A percentile compares a stretch with the other conserved stretches of the same genome.
phyloP scores from a whole-genome alignment of 2,797 vertebrate species.

The Threskiornis aethiopicus region DNA sequence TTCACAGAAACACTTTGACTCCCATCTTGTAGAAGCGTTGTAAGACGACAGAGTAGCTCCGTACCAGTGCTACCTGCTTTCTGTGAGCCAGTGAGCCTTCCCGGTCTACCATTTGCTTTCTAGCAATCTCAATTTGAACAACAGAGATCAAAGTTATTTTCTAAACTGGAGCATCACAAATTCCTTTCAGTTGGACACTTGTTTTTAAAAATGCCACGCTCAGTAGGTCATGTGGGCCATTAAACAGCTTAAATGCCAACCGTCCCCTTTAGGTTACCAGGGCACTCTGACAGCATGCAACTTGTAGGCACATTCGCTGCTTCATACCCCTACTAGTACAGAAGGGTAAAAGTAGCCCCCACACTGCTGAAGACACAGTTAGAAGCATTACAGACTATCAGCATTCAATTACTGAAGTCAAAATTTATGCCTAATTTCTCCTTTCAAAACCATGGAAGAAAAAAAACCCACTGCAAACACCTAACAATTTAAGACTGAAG shows the following conservation, averaged over 20 bases:
- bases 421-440: not conserved
- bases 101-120: not conserved
- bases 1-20: not conserved
- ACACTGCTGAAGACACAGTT: not conserved
- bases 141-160: not conserved
- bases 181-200: not conserved
- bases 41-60: not conserved
- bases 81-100: not conserved
- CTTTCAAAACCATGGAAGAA: not conserved
- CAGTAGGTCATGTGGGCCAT: not conserved
- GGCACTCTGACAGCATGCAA: not conserved
- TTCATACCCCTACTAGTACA: not conserved
- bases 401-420: not conserved
- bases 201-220: not conserved
- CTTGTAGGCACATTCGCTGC: rapidly evolving
- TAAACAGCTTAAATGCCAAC: not conserved
- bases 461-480: not conserved
- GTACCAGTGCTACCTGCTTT: not conserved
- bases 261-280: not conserved
- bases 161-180: not conserved
- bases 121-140: not conserved
- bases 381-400: not conserved
- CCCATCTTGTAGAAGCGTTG: too few species aligned
- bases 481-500: not conserved
- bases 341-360: not conserved